Base-by-base conservation (phyloP, 2,888 invertebrate genomes). In the Ptycholaimellus sp. region DNA sequence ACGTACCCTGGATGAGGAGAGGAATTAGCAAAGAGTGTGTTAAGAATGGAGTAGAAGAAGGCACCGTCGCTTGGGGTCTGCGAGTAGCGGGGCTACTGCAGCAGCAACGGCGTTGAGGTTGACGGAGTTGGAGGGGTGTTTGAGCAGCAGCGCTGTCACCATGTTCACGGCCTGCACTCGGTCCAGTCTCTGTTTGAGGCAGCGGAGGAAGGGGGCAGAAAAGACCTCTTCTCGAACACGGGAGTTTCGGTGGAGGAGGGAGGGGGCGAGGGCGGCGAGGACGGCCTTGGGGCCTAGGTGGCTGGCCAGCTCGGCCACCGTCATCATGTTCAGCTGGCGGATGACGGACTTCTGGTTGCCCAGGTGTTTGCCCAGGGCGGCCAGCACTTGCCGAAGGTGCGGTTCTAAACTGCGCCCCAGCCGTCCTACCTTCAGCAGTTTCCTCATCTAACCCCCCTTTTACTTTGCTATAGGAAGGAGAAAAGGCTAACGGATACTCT, bases 91-190 rank as follows among this genome's bases (percentile, higher is more conserved):
- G 36, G 61, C 61, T 17, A 66, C 57, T 39, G 57, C 50, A 42
- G 60, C 56, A 47, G 57, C 67, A 54, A 65, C 51, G 7, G 49
- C 49, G 4, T 55, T 50, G 44, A 66, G 52, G 47, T 73, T 72
- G 52, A 76, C 71, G 47, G 76, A 74, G 35, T 72, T 72, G 50
- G 75, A 73, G 2, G 78, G 77, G 55, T 75, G 76, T 22, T 74
- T 73, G 56, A 77, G 68, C 45, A 77, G 59, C 7, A 76, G 71
- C 45, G 73, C 74, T 52, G 78, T 75, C 34, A 76, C 63, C 48
- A 76, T 69, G 58, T 78, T 74, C 7, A 78, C 56, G 1, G 74
- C 70, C 42, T 44, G 11, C 6, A 23, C 13, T 6, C 25, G 25
- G 7, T 6, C 6, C 25, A 23, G 25, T 23, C 25, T 9, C 25